A percentile compares a stretch with the other conserved stretches of the same genome.
Evolutionary conservation across 2,888 invertebrate species (phyloP).

Genomic region (Morpho helenor): DNA sequence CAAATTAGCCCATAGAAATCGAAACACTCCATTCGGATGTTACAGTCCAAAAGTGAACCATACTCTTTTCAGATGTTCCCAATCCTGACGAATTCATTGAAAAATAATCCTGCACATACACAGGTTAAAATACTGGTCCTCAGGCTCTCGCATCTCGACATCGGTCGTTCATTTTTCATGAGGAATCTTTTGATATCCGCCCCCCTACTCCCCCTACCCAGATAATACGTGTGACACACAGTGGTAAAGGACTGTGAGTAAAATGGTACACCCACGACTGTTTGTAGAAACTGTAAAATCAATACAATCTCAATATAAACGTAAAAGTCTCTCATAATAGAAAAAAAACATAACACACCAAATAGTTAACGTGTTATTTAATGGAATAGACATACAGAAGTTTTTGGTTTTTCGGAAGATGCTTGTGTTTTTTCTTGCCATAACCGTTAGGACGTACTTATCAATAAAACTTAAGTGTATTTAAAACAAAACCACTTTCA

Average conservation of each 20-base stretch:
- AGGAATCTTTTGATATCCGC: slow-evolving; percentile 71
- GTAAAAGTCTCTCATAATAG: no score
- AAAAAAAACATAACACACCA: no score
- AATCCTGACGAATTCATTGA: slow-evolving; percentile 36
- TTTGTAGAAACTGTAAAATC: no score
- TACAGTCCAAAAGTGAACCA: slow-evolving; percentile 9
- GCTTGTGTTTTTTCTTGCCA: no score
- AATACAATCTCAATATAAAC: no score
- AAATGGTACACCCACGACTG: no score
- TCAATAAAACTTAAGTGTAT: no score
- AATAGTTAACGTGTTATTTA: no score
- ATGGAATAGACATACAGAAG: no score
- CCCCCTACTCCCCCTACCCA: slow-evolving; percentile 43
- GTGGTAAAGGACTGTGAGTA: slow-evolving; percentile 10
- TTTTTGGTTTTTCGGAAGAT: no score
- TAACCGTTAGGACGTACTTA: no score
- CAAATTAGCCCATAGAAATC: slow-evolving; percentile 15
- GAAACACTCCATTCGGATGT: slow-evolving; percentile 12
- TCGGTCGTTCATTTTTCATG: slow-evolving; percentile 72
- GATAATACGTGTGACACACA: slow-evolving; percentile 53
- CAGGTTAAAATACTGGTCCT: slow-evolving; percentile 42
- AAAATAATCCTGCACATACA: slow-evolving; percentile 43
- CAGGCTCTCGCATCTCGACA: slow-evolving; percentile 53
- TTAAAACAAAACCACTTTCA: no score
- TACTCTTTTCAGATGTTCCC: slow-evolving; percentile 16